Percentiles rank a stretch among this genome's conserved stretches.
Conservation (phyloP, 2,113 vertebrate genomes). For the Desmodus rotundus region DNA sequence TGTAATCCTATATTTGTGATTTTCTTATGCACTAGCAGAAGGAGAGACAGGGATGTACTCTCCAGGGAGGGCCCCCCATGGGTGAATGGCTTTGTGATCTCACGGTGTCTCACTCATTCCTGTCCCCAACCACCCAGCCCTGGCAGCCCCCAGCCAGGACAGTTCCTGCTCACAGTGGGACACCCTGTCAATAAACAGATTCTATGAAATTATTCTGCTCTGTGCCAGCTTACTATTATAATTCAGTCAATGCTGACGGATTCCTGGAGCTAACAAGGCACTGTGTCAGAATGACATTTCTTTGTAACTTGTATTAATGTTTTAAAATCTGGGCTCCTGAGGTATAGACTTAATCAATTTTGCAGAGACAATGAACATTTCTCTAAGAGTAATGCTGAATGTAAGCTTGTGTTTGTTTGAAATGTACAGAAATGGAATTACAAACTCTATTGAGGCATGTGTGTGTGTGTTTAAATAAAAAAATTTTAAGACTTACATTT, state of each 20-base stretch:
- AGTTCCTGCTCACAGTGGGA: neutral
- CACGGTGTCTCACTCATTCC: neutral
- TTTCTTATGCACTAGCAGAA: neutral
- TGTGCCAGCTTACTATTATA: neutral
- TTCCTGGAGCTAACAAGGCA: constrained; percentile 26
- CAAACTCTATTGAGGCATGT: neutral
- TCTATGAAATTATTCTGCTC: neutral
- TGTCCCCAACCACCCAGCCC: neutral
- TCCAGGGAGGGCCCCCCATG: neutral
- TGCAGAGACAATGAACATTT: neutral
- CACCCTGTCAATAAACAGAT: neutral
- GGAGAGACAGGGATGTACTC: too few relatives aligned
- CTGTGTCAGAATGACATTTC: constrained; percentile 63
- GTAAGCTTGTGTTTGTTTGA: neutral
- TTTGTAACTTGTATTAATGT: constrained; percentile 55
- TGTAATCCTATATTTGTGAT: neutral
- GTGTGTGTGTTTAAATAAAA: neutral
- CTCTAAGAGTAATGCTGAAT: constrained; percentile 11
- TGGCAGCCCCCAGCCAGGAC: neutral
- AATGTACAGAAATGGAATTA: neutral
- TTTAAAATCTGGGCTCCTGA: constrained; percentile 47
- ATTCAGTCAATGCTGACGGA: constrained; percentile 11
- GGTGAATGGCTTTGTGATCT: neutral
- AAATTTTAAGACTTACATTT: neutral
- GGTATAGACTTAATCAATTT: constrained; percentile 31